Conservation (phyloP, 2,113 vertebrate species). For the Edolisoma coerulescens region DNA sequence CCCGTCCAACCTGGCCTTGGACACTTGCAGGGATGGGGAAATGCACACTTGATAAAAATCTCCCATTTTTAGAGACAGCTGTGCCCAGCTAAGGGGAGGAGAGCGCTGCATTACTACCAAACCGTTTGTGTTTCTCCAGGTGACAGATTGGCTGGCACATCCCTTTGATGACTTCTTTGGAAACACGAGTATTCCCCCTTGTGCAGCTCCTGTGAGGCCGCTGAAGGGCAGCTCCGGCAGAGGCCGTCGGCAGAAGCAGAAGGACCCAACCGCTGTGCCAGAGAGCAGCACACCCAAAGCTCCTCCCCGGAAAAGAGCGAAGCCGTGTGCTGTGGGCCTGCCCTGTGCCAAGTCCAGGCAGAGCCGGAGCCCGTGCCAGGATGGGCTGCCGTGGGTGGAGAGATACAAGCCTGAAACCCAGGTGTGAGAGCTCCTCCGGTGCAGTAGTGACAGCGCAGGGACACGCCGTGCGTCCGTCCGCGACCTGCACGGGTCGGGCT, state of each 20-base stretch:
- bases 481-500: neutral
- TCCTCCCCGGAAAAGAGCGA: conserved; percentile 69
- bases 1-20: rapidly evolving
- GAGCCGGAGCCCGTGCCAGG: conserved; percentile 9
- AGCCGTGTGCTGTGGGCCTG: neutral
- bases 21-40: neutral
- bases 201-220: neutral
- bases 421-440: conserved; percentile 56
- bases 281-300: conserved; percentile 44
- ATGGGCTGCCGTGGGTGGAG: conserved; percentile 87
- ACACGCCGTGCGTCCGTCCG: rapidly evolving
- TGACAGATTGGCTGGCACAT: conserved; percentile 76
- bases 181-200: neutral
- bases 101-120: neutral
- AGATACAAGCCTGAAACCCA: conserved; percentile 81
- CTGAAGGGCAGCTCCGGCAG: neutral
- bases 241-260: conserved; percentile 33
- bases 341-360: neutral
- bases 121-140: conserved; percentile 35
- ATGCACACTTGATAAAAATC: neutral
- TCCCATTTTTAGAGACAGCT: rapidly evolving
- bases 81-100: neutral
- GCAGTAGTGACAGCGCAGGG: rapidly evolving
- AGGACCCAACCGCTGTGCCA: neutral
- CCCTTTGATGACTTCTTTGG: conserved; percentile 79